phyloP scores from a whole-genome alignment of 2,888 invertebrate species.

The Steinernema scapterisci region DNA sequence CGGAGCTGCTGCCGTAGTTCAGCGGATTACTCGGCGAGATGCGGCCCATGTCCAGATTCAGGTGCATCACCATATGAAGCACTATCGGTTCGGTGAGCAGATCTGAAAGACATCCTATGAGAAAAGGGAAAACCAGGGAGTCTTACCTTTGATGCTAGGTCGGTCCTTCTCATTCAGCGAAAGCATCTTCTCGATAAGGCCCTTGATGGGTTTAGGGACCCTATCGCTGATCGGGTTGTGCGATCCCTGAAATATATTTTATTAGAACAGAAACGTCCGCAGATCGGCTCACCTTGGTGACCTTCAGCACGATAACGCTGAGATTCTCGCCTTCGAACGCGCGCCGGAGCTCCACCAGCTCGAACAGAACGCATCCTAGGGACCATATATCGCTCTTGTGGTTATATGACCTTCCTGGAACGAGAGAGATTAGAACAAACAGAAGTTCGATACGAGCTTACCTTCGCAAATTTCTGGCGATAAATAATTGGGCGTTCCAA shows the following conservation, averaged over 20 bases:
- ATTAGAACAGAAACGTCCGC: not conserved
- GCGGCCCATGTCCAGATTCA: constrained; percentile 23
- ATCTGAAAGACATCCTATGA: not conserved
- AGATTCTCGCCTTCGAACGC: constrained; percentile 25
- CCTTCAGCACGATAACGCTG: constrained; percentile 15
- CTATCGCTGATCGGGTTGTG: constrained; percentile 18
- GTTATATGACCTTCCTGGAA: constrained; percentile 70
- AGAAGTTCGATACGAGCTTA: constrained; percentile 67
- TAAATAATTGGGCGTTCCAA: constrained; percentile 82
- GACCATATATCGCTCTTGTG: constrained; percentile 85
- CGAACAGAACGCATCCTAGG: constrained; percentile 81
- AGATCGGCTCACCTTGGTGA: not conserved
- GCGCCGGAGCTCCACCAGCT: constrained; percentile 78
- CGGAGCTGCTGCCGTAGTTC: not conserved
- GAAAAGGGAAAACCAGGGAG: not conserved
- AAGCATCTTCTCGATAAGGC: constrained; percentile 14
- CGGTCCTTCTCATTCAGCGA: constrained; percentile 17
- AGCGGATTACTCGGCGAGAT: constrained; percentile 8
- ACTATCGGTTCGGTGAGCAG: constrained; percentile 20
- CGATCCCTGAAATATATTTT: not conserved
- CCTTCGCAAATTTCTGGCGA: constrained; percentile 84
- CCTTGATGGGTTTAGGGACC: not conserved
- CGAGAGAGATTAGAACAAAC: not conserved
- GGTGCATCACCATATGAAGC: constrained; percentile 20
- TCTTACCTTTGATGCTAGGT: constrained; percentile 8